Evolutionary conservation across 1,140 invertebrate genomes (phyloP).

Genomic region (Leucophenga varia): DNA sequence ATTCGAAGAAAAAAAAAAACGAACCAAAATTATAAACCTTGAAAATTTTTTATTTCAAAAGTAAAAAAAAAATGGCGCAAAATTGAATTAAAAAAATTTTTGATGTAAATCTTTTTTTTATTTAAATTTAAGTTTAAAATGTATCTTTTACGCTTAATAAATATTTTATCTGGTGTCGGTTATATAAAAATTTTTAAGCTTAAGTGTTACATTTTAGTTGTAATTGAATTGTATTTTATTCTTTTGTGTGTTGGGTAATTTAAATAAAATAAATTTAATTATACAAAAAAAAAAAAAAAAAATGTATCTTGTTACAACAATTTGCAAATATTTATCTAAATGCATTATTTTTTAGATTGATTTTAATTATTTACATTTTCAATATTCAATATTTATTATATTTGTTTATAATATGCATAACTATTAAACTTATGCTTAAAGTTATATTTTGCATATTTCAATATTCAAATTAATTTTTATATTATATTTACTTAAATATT

Average conservation of each 20-base stretch:
- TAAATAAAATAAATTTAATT: conserved; percentile 18
- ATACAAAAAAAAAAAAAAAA: too few species aligned
- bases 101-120: conserved; percentile 15
- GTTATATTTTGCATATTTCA: conserved; percentile 34
- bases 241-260: conserved; percentile 22
- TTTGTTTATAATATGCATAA: conserved; percentile 9
- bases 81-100: conserved; percentile 42
- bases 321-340: too few species aligned
- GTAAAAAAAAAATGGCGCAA: too few species aligned
- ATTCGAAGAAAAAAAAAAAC: too few species aligned
- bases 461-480: conserved; percentile 18
- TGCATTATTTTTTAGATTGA: too few species aligned
- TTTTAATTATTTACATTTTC: conserved; percentile 26
- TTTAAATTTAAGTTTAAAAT: conserved; percentile 10
- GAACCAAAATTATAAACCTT: conserved; percentile 22
- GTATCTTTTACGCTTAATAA: conserved; percentile 16
- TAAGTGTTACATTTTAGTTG: not conserved
- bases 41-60: conserved; percentile 44
- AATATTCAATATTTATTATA: too few species aligned
- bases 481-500: conserved; percentile 1
- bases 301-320: too few species aligned
- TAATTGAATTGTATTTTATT: not conserved
- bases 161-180: conserved; percentile 27
- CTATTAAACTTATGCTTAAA: conserved; percentile 27
- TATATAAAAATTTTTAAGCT: conserved; percentile 8